A percentile compares a stretch with the other conserved stretches of the same genome.
phyloP scores from a whole-genome alignment of 2,113 vertebrate species.

The Morone saxatilis region DNA sequence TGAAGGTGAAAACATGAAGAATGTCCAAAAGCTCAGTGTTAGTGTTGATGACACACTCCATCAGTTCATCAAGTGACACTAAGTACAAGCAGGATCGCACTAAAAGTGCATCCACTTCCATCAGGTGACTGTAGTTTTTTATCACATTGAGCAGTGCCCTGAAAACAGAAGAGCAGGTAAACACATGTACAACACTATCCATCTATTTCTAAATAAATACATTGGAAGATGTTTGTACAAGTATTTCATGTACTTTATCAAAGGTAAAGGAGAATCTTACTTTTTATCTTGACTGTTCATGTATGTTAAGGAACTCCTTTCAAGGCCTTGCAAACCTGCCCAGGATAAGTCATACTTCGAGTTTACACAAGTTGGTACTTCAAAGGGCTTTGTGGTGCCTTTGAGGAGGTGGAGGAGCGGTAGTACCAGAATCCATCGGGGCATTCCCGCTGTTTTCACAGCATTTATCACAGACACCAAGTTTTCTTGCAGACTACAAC shows the following conservation, averaged over 20 bases:
- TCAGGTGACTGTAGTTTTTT: slow-evolving; percentile 76
- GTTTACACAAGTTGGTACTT: slow-evolving; percentile 14
- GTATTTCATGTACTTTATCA: not conserved
- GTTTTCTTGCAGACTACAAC: slow-evolving; percentile 62
- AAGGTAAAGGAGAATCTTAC: slow-evolving; percentile 44
- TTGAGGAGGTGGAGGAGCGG: slow-evolving; percentile 82
- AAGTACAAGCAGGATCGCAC: slow-evolving; percentile 87
- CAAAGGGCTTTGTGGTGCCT: slow-evolving; percentile 69
- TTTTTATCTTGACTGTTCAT: slow-evolving; percentile 34
- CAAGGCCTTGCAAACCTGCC: slow-evolving; percentile 84
- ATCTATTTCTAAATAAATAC: not conserved
- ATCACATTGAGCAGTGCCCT: slow-evolving; percentile 80
- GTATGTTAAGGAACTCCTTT: rapidly evolving
- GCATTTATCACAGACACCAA: slow-evolving; percentile 42
- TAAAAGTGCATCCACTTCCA: slow-evolving; percentile 79
- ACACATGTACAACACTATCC: not conserved
- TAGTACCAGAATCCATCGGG: slow-evolving; percentile 78
- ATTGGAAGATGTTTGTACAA: not conserved
- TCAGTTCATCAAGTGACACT: slow-evolving; percentile 77
- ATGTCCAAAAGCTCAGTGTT: slow-evolving; percentile 77
- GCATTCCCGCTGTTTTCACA: not conserved
- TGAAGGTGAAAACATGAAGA: slow-evolving; percentile 76
- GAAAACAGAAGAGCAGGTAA: not conserved
- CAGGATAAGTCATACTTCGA: slow-evolving; percentile 58
- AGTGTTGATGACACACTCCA: slow-evolving; percentile 67